Evolutionary conservation across 2,888 invertebrate species (phyloP).

Genomic region (Nomada lathburiana): DNA sequence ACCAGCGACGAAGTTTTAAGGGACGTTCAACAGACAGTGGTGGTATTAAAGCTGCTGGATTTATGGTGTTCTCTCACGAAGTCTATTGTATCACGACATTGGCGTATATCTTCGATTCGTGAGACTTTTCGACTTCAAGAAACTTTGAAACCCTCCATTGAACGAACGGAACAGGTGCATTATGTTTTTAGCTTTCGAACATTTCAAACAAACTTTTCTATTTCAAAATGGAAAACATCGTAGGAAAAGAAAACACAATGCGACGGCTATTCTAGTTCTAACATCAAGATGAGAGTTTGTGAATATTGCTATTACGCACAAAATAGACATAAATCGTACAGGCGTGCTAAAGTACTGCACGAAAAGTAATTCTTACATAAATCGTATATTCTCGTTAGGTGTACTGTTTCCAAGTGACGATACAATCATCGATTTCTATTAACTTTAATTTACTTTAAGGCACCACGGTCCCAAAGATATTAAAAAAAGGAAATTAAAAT

Average conservation of each 20-base stretch:
- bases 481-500: too few species aligned
- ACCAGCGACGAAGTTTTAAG: conserved; percentile 39
- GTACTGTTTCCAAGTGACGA: too few species aligned
- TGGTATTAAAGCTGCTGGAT: conserved; percentile 61
- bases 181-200: background rate
- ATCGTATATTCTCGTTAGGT: too few species aligned
- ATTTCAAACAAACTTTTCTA: background rate
- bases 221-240: too few species aligned
- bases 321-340: too few species aligned
- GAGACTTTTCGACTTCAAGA: background rate
- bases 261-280: background rate
- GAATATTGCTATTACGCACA: background rate
- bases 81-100: conserved; percentile 28
- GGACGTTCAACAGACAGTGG: conserved; percentile 44
- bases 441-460: too few species aligned
- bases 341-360: too few species aligned
- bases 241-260: too few species aligned
- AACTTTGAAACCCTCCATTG: background rate
- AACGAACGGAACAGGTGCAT: background rate
- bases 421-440: too few species aligned
- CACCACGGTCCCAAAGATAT: too few species aligned
- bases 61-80: conserved; percentile 56
- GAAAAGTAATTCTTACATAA: too few species aligned
- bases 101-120: background rate
- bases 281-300: background rate